Percentiles rank a stretch among this genome's conserved stretches.
Evolutionary conservation across 2,113 vertebrate species (phyloP).

Genomic region (Erpornis zantholeuca): DNA sequence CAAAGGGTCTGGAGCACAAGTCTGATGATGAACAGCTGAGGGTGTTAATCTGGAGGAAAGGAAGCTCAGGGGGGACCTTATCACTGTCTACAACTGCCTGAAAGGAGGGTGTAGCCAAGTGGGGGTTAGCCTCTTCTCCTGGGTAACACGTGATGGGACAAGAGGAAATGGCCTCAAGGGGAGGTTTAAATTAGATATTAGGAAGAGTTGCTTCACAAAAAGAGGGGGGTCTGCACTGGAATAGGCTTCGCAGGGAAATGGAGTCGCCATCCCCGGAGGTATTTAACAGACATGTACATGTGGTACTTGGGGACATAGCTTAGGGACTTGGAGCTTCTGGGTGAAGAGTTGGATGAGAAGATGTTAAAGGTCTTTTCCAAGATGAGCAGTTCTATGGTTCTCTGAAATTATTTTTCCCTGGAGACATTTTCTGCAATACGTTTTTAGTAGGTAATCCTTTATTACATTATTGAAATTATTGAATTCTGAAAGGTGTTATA

Average conservation of each 20-base stretch:
- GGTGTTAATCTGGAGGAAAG: not conserved
- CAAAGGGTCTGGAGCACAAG: not conserved
- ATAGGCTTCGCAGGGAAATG: not conserved
- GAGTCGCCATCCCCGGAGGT: not conserved
- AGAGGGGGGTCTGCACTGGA: accelerated
- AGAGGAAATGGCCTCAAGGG: not conserved
- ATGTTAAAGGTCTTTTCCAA: not conserved
- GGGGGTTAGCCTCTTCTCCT: not conserved
- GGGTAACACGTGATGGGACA: too few species aligned
- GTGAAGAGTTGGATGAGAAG: not conserved
- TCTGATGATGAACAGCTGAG: not conserved
- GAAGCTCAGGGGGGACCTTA: not conserved
- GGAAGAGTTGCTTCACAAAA: not conserved
- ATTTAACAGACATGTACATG: not conserved
- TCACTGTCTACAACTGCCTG: not conserved
- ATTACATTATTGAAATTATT: not conserved
- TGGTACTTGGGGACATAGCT: not conserved
- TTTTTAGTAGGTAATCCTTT: not conserved
- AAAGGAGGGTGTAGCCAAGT: not conserved
- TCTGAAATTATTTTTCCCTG: not conserved
- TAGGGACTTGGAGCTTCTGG: not conserved
- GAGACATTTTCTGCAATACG: not conserved
- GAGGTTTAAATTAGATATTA: not conserved
- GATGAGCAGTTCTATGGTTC: not conserved
- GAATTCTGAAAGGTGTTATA: not conserved